Base-by-base conservation (phyloP, 2,113 vertebrate species). In the Psilopogon haemacephalus region DNA sequence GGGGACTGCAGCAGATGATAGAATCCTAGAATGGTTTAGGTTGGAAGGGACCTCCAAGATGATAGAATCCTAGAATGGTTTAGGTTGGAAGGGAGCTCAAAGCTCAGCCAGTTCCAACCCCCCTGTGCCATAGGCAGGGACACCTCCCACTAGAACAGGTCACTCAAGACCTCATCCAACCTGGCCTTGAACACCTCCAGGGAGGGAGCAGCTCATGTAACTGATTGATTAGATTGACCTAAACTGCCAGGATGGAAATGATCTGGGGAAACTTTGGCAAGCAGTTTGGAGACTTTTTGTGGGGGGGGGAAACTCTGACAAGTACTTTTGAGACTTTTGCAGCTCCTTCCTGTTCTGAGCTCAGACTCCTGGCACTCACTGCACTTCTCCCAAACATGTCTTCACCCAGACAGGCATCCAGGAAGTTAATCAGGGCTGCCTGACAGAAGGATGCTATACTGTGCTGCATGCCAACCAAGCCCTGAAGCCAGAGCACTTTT, bases 371-470 rank as follows among this genome's bases (percentile, higher is more conserved):
- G 91, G 89, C 88, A 93, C 46, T 83, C 71, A 52, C 64, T 74
- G 58, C 15, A 62, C 40, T 77, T 94, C 74, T 83, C 93, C 82
- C 85, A 83, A 92, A 94, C 30, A 80, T 81, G 18, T 93, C 91
- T 93, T 91, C 68, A 89, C 68, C 32, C 78, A 91, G 87, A 92
- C 63, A 92, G 70, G 69, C 32, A 93, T 67, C 78, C 60, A 89
- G 75, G 82, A 91, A 95, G 78, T 78, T 85, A 96, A 85, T 82
- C 79, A 89, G 40, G 93, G 71, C 71, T 95, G 84, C 50, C 87
- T 95, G 93, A 93, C 91, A 96, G 95, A 93, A 86, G 60, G 91
- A 71, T 64, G 52, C 37, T 79, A 28, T 52, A 76, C 15, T 76
- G 55, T 52, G 73, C 15, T 76, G 55, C 59, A 76, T 93, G 92